Percentiles rank a stretch among this genome's conserved stretches.
Conservation (phyloP, 2,888 invertebrate species). For the Biston stratarius region DNA sequence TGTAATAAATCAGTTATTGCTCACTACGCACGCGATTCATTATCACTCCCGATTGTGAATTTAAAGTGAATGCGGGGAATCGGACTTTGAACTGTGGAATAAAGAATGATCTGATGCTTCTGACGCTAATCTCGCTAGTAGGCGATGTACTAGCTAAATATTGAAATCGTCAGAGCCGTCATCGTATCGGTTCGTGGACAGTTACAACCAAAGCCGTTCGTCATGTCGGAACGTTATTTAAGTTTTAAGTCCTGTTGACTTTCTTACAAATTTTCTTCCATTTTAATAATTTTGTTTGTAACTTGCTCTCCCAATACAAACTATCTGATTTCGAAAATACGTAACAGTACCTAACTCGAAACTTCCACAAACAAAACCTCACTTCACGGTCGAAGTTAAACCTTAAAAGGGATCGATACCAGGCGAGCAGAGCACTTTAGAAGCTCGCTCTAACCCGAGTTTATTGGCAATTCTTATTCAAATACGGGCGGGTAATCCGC, state of each 20-base stretch:
- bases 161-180: too few species aligned
- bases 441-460: constrained; percentile 67
- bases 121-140: too few species aligned
- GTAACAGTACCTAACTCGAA: constrained; percentile 24
- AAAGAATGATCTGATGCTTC: too few species aligned
- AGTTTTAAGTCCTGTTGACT: neutral
- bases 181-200: too few species aligned
- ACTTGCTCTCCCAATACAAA: constrained; percentile 8
- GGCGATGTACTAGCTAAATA: too few species aligned
- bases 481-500: constrained; percentile 78
- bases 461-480: constrained; percentile 85
- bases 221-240: too few species aligned
- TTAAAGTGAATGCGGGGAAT: too few species aligned
- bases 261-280: neutral
- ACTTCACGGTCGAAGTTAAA: constrained; percentile 43
- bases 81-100: too few species aligned
- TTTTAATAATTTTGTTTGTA: neutral
- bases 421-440: constrained; percentile 67
- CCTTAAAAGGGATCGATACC: constrained; percentile 68
- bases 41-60: too few species aligned
- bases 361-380: constrained; percentile 45
- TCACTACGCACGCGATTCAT: too few species aligned
- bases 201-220: too few species aligned
- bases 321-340: constrained; percentile 24
- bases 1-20: too few species aligned